Percentiles rank a stretch among this genome's conserved stretches.
Conservation (phyloP, 1,140 invertebrate species). For the Metaphire vulgaris region DNA sequence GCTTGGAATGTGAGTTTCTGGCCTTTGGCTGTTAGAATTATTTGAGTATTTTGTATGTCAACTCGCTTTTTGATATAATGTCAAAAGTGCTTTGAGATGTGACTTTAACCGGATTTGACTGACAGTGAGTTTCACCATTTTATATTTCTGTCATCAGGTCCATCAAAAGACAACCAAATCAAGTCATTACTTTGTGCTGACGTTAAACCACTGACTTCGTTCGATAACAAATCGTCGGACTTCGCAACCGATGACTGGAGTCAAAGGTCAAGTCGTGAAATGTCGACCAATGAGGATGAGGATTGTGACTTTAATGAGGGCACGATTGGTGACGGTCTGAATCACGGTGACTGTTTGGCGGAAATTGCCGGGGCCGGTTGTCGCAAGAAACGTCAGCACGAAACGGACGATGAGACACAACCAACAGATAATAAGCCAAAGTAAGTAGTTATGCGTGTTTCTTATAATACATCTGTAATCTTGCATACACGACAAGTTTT, state of each 20-base stretch:
- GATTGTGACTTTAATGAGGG: neutral
- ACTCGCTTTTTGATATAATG: no score
- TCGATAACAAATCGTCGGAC: neutral
- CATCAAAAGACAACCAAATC: no score
- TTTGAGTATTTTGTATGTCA: no score
- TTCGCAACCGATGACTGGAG: neutral
- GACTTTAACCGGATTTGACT: no score
- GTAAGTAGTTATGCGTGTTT: neutral
- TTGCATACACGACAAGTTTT: neutral
- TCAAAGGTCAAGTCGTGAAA: neutral
- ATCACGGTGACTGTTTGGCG: neutral
- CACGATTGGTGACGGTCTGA: neutral
- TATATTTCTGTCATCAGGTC: no score
- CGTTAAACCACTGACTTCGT: neutral
- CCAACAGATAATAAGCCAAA: neutral
- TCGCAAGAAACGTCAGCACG: neutral
- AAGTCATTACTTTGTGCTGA: no score
- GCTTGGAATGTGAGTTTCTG: neutral
- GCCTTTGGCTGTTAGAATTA: no score
- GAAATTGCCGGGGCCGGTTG: neutral
- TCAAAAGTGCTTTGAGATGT: no score
- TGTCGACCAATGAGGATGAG: neutral
- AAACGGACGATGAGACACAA: neutral
- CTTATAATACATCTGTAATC: no score
- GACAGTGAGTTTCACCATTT: no score